Evolutionary conservation across 2,113 vertebrate genomes (phyloP).

Genomic region (Cheilinus undulatus): DNA sequence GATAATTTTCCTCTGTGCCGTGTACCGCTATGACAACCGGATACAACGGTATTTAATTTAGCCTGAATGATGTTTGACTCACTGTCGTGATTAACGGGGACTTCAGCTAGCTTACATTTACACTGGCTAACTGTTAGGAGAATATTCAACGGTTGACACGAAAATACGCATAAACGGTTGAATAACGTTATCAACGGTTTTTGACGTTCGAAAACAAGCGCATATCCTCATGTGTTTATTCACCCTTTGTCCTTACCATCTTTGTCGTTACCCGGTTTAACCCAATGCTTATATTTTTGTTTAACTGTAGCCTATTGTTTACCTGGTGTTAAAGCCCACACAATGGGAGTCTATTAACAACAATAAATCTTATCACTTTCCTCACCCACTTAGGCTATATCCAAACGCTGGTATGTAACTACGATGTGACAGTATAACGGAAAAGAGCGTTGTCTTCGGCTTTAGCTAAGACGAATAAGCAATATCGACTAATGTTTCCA

Average conservation of each 20-base stretch:
- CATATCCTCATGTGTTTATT: neutral
- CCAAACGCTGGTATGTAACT: neutral
- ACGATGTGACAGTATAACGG: neutral
- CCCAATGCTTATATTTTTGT: neutral
- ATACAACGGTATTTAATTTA: neutral
- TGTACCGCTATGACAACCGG: slow-evolving; percentile 32
- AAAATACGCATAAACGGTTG: slow-evolving; percentile 28
- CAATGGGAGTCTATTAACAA: neutral
- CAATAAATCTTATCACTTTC: slow-evolving; percentile 14
- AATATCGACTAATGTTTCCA: neutral
- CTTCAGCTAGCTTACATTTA: slow-evolving; percentile 12
- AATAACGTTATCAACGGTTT: slow-evolving; percentile 12
- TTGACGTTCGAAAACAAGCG: neutral
- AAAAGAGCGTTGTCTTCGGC: neutral
- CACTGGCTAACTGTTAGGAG: slow-evolving; percentile 21
- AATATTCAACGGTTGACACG: slow-evolving; percentile 29
- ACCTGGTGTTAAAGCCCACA: slow-evolving; percentile 14
- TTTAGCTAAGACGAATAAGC: neutral
- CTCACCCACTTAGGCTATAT: slow-evolving; percentile 15
- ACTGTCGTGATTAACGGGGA: neutral
- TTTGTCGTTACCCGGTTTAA: neutral
- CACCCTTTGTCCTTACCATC: neutral
- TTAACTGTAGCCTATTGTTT: slow-evolving; percentile 18
- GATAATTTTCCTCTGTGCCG: slow-evolving; percentile 31
- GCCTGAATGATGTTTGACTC: neutral